Conservation (phyloP, 2,888 invertebrate genomes). For the Lottia gigantea region DNA sequence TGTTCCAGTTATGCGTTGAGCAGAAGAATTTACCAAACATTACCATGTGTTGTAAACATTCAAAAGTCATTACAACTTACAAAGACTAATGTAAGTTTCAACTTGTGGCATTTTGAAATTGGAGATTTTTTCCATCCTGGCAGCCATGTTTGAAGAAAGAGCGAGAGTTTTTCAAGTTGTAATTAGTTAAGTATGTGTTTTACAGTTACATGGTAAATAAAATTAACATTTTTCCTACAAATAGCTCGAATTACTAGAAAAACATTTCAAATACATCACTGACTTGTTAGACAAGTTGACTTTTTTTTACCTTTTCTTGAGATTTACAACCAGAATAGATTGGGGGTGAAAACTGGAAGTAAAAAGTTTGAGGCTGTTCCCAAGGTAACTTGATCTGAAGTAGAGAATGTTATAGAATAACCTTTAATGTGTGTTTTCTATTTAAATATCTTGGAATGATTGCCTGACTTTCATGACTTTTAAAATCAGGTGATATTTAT, state of each 20-base stretch:
- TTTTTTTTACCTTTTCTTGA: too few relatives aligned
- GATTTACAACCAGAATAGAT: slow-evolving; percentile 8
- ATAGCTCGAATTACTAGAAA: slow-evolving; percentile 2
- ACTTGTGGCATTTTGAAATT: slow-evolving; percentile 8
- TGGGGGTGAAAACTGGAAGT: not conserved
- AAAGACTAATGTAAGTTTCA: slow-evolving; percentile 10
- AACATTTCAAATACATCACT: not conserved
- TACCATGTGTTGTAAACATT: slow-evolving; percentile 10
- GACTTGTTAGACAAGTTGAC: not conserved
- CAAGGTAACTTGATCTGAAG: not conserved
- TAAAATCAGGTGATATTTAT: slow-evolving; percentile 17
- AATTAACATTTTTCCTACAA: slow-evolving; percentile 10
- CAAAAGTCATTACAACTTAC: slow-evolving; percentile 4
- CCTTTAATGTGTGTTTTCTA: not conserved
- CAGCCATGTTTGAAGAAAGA: slow-evolving; percentile 11
- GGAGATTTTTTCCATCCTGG: not conserved
- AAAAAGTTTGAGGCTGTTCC: not conserved
- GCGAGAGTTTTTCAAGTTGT: not conserved
- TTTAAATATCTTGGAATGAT: slow-evolving; percentile 11
- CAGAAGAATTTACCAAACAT: slow-evolving; percentile 9
- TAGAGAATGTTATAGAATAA: not conserved
- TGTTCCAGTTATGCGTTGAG: slow-evolving; percentile 8
- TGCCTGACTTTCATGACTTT: slow-evolving; percentile 9
- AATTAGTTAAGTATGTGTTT: slow-evolving; percentile 8
- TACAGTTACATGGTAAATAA: slow-evolving; percentile 9